Percentiles rank a stretch among this genome's conserved stretches.
phyloP scores from a whole-genome alignment of 2,888 invertebrate species.

The Megamerina dolium region DNA sequence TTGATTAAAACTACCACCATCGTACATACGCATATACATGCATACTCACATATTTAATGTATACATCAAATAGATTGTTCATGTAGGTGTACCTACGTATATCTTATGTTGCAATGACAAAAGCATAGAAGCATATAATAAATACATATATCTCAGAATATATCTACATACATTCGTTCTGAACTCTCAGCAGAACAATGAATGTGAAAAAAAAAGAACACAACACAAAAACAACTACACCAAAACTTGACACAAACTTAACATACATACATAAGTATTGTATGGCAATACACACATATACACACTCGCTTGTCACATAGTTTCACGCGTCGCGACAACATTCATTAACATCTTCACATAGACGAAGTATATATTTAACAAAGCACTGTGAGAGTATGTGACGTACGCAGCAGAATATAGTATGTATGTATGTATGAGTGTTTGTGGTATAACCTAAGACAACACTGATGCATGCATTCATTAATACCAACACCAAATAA shows the following conservation, averaged over 20 bases:
- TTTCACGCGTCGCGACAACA: neutral
- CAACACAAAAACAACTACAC: neutral
- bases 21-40: neutral
- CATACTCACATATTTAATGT: too few relatives aligned
- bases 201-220: neutral
- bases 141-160: too few relatives aligned
- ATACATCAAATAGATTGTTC: neutral
- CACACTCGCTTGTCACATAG: neutral
- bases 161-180: too few relatives aligned
- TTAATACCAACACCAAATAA: too few relatives aligned
- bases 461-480: too few relatives aligned
- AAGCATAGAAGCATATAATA: too few relatives aligned
- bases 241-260: neutral
- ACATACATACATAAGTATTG: neutral
- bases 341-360: slow-evolving; percentile 15
- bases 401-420: neutral
- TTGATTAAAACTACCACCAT: slow-evolving; percentile 39
- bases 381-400: too few relatives aligned
- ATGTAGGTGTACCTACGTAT: neutral
- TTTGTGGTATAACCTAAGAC: too few relatives aligned
- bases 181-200: too few relatives aligned
- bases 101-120: too few relatives aligned
- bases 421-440: too few relatives aligned
- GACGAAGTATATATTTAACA: neutral
- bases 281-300: neutral